Conservation (phyloP, 1,140 invertebrate species). For the Adoxophyes honmai region DNA sequence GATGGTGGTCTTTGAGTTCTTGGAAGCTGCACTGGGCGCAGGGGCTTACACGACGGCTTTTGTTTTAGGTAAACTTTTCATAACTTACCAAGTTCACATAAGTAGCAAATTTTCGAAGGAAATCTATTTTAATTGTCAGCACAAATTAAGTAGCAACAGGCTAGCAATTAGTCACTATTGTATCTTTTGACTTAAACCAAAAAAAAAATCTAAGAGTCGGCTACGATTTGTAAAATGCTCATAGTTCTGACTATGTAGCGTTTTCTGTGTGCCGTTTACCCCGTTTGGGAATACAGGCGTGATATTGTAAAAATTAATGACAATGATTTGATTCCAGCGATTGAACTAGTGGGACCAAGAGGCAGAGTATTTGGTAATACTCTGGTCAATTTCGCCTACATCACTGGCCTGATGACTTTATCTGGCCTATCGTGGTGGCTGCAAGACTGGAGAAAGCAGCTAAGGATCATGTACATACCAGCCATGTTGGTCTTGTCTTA, state of each 20-base stretch:
- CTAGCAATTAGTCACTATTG: too few species aligned
- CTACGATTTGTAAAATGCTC: too few species aligned
- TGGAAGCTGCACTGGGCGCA: constrained; percentile 80
- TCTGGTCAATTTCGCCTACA: constrained; percentile 83
- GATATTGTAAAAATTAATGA: too few species aligned
- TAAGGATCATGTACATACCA: constrained; percentile 82
- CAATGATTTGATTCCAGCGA: constrained; percentile 79
- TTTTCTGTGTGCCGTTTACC: too few species aligned
- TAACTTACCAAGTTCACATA: too few species aligned
- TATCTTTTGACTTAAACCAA: too few species aligned
- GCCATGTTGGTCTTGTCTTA: constrained; percentile 82
- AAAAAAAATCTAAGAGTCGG: too few species aligned
- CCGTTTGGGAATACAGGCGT: too few species aligned
- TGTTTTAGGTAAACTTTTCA: constrained; percentile 75
- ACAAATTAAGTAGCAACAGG: not conserved
- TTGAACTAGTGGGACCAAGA: constrained; percentile 87
- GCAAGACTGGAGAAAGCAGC: constrained; percentile 83
- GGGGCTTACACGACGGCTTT: constrained; percentile 81
- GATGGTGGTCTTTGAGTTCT: constrained; percentile 81
- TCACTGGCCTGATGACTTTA: constrained; percentile 83
- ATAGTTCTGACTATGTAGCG: too few species aligned
- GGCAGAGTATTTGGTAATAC: constrained; percentile 86
- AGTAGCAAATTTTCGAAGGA: too few species aligned
- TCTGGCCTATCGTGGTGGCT: constrained; percentile 83
- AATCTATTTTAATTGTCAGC: too few species aligned